Percentiles rank a stretch among this genome's conserved stretches.
Evolutionary conservation across 2,797 vertebrate genomes (phyloP).

Genomic region (Gymnoscopelus microlampas): DNA sequence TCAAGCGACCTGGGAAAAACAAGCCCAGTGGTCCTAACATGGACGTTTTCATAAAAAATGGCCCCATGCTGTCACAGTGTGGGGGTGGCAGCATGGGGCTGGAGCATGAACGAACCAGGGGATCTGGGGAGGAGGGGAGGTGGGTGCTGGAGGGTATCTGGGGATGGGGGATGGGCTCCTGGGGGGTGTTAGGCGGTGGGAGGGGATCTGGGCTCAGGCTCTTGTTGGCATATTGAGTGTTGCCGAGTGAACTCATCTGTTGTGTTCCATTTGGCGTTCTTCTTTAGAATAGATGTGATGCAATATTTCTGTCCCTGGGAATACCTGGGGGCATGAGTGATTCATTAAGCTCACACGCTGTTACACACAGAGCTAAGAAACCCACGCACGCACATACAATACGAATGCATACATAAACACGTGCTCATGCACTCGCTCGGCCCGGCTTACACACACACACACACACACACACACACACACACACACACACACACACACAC

Average conservation of each 20-base stretch:
- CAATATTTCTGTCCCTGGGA: slow-evolving; percentile 59
- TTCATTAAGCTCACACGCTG: slow-evolving; percentile 66
- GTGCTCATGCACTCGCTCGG: no score
- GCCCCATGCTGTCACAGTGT: slow-evolving; percentile 1
- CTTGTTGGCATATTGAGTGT: slow-evolving; percentile 15
- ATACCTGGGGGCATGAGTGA: slow-evolving; percentile 71
- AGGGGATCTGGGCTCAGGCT: background rate
- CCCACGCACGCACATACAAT: slow-evolving; percentile 9
- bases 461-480: slow-evolving; percentile 30
- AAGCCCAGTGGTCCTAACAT: slow-evolving; percentile 66
- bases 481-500: slow-evolving; percentile 1
- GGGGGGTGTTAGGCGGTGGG: background rate
- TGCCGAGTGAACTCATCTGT: slow-evolving; percentile 47
- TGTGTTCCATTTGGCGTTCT: slow-evolving; percentile 43
- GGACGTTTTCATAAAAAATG: slow-evolving; percentile 27
- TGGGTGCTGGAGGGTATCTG: background rate
- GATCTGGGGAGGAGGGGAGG: slow-evolving; percentile 1
- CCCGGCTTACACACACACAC: slow-evolving; percentile 13
- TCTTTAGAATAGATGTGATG: slow-evolving; percentile 68
- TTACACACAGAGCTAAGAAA: slow-evolving; percentile 29
- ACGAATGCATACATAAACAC: slow-evolving; percentile 6
- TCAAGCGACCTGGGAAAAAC: slow-evolving; percentile 74
- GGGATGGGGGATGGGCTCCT: background rate
- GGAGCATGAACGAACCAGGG: no score
- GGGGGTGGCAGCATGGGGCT: slow-evolving; percentile 3